A percentile compares a stretch with the other conserved stretches of the same genome.
phyloP scores from a whole-genome alignment of 2,888 invertebrate genomes.

The Nysson spinosus region DNA sequence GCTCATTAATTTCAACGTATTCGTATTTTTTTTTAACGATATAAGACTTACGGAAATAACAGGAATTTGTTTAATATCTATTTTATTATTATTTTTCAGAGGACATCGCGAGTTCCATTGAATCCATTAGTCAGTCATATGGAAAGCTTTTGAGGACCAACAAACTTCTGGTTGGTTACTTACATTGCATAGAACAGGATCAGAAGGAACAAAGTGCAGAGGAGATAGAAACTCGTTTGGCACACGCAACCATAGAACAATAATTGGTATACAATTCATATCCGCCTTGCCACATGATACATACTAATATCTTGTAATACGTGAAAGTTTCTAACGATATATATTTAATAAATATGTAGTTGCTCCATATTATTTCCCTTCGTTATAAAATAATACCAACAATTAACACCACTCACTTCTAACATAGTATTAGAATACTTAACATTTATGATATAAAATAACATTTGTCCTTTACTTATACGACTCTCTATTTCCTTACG shows the following conservation, averaged over 20 bases:
- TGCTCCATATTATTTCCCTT: neutral
- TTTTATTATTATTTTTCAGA: constrained; percentile 75
- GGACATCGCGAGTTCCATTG: constrained; percentile 75
- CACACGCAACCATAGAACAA: neutral
- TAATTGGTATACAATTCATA: constrained; percentile 1
- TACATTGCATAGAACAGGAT: constrained; percentile 69
- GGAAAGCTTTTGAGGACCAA: constrained; percentile 79
- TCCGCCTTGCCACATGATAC: too few relatives aligned
- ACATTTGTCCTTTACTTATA: neutral
- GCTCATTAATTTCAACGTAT: neutral
- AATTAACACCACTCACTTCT: too few relatives aligned
- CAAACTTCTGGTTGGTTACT: constrained; percentile 77
- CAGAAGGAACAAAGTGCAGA: neutral
- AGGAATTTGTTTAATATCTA: neutral
- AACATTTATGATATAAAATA: neutral
- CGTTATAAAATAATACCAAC: too few relatives aligned
- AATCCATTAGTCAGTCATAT: constrained; percentile 76
- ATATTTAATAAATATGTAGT: neutral
- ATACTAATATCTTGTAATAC: too few relatives aligned
- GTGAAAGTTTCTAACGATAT: too few relatives aligned
- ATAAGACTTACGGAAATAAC: neutral
- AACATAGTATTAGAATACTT: neutral
- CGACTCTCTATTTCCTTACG: constrained; percentile 8
- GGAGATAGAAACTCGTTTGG: neutral
- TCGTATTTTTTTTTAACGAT: neutral